Evolutionary conservation across 1,140 invertebrate genomes (phyloP).

Genomic region (Maniola jurtina): DNA sequence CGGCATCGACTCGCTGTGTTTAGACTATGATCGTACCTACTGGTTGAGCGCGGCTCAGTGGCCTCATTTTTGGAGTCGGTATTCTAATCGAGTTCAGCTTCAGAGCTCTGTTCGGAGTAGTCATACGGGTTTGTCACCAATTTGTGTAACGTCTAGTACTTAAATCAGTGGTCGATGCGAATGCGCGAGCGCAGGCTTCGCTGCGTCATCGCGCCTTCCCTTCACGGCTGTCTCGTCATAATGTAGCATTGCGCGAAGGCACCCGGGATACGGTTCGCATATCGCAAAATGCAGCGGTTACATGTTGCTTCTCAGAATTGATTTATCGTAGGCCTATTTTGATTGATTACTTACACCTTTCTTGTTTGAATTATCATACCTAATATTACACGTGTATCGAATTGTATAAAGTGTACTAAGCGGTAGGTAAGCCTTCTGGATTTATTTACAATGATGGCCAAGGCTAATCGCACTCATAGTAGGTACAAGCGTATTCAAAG

Average conservation of each 20-base stretch:
- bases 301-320: conserved; percentile 19
- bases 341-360: conserved; percentile 31
- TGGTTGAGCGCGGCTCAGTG: not conserved
- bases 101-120: not conserved
- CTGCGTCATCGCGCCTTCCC: conserved; percentile 1
- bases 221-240: conserved; percentile 10
- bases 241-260: conserved; percentile 6
- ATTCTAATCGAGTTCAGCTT: not conserved
- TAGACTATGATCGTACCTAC: conserved; percentile 4
- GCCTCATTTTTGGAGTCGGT: not conserved
- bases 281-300: conserved; percentile 1
- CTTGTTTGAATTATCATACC: conserved; percentile 3
- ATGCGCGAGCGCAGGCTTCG: not conserved
- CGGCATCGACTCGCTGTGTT: not conserved
- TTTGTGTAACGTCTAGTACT: not conserved
- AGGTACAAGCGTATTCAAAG: conserved; percentile 49
- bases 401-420: conserved; percentile 65
- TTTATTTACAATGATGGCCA: conserved; percentile 51
- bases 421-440: conserved; percentile 52
- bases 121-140: not conserved
- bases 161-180: conserved; percentile 1
- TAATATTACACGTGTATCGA: conserved; percentile 55
- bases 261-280: not conserved
- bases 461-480: conserved; percentile 40
- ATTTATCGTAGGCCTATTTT: conserved; percentile 46